Evolutionary conservation across 2,113 vertebrate genomes (phyloP), one percentile per base, ranked within the genome.

Genomic region (Empidonax traillii): DNA sequence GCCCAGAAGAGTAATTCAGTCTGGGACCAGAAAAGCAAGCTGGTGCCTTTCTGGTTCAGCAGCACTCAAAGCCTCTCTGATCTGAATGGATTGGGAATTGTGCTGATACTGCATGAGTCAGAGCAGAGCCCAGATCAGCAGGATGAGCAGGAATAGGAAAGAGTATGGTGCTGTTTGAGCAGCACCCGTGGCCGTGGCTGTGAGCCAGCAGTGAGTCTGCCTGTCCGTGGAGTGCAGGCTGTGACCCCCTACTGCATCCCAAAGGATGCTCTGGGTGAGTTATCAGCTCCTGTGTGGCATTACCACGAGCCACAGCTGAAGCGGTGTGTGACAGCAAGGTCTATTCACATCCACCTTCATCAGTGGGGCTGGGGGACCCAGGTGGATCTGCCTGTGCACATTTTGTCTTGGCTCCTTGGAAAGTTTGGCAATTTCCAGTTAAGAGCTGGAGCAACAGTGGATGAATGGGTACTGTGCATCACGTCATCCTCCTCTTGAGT

Each of bases 101-200:
- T 92, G 96, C 89, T 97, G 95, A 96, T 96, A 74, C 7, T 47
- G 94, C 96, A 91, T 94, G 94, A 97, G 91, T 95, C 96, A 97
- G 94, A 90, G 93, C 68, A 86, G 83, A 93, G 83, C 76, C 86
- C 93, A 93, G 96, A 94, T 93, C 86, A 93, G 94, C 96, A 96
- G 86, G 96, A 90, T 1, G 47, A 93, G 73, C 95, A 87, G 86
- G 94, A 96, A 74, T 0, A 1, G 76, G 80, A 15, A 73, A 86
- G 68, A 51, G 43, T 39, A 16, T 0, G 30, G 25, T 53, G 85
- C 63, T 73, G 85, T 47, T 28, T 61, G 79, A 77, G 85, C 72
- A 92, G 88, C 74, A 83, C 41, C 44, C 2, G 0, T 59, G 24
- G 66, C 71, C 4, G 0, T 22, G 66, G 37, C 55, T 55, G 24